These are phyloP conservation scores for Onychostruthus taczanowskii DNA, from an alignment of 2,113 vertebrate genomes.

Conservation along the genomic window DNA sequence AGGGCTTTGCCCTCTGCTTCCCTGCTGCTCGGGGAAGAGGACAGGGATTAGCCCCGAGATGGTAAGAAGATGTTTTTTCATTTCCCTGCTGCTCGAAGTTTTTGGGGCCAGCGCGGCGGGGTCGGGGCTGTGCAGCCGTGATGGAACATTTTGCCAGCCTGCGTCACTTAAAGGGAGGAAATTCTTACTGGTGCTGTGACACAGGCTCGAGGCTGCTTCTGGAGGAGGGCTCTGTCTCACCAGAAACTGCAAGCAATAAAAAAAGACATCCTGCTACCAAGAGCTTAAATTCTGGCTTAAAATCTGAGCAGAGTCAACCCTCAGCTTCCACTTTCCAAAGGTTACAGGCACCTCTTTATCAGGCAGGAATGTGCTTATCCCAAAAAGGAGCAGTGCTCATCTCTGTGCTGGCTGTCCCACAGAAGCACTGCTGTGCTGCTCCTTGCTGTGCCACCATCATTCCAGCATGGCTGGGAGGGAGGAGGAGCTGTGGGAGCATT, in stretches of 20 bases:
- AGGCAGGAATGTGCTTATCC: not conserved
- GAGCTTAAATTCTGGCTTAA: not conserved
- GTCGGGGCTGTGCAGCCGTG: accelerated
- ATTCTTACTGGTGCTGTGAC: not conserved
- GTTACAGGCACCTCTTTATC: not conserved
- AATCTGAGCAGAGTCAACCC: not conserved
- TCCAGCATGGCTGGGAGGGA: accelerated
- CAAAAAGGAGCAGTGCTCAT: not conserved
- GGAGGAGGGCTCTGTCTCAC: not conserved
- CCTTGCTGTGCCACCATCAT: accelerated
- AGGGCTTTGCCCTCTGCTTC: not conserved
- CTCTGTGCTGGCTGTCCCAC: accelerated
- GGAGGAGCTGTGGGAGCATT: not conserved
- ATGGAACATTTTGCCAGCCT: not conserved
- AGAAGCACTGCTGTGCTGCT: accelerated
- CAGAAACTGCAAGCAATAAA: not conserved
- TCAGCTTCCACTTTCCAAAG: not conserved
- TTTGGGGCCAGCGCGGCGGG: not conserved
- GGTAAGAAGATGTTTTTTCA: not conserved
- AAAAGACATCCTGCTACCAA: not conserved
- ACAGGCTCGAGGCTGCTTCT: not conserved
- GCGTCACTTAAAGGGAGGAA: not conserved
- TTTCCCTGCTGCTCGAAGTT: not conserved
- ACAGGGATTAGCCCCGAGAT: not conserved
- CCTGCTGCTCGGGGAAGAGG: not conserved